Percentiles rank a stretch among this genome's conserved stretches.
phyloP scores from a whole-genome alignment of 2,113 vertebrate genomes.

The Oryzias curvinotus region DNA sequence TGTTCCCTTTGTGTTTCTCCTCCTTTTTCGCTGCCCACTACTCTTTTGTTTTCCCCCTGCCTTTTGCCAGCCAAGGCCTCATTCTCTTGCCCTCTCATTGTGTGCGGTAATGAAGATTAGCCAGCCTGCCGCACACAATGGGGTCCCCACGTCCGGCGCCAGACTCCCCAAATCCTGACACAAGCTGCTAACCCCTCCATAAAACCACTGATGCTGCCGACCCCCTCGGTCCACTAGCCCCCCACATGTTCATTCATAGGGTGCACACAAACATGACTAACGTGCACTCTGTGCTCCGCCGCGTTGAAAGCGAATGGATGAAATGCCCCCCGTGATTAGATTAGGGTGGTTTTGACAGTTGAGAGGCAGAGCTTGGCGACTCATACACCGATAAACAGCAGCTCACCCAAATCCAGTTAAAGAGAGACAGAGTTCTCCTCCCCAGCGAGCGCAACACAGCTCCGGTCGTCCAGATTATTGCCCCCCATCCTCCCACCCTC shows the following conservation, averaged over 20 bases:
- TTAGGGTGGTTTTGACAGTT: slow-evolving; percentile 69
- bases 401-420: slow-evolving; percentile 76
- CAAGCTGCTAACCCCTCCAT: slow-evolving; percentile 65
- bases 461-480: slow-evolving; percentile 61
- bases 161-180: slow-evolving; percentile 66
- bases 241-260: slow-evolving; percentile 11
- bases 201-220: slow-evolving; percentile 57
- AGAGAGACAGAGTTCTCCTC: slow-evolving; percentile 73
- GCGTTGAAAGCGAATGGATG: slow-evolving; percentile 59
- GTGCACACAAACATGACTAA: slow-evolving; percentile 22
- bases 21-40: slow-evolving; percentile 36
- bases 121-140: slow-evolving; percentile 70
- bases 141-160: slow-evolving; percentile 64
- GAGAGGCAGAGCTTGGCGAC: slow-evolving; percentile 60
- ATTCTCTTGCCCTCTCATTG: slow-evolving; percentile 66
- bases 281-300: slow-evolving; percentile 28
- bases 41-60: slow-evolving; percentile 65
- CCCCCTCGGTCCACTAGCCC: slow-evolving; percentile 14
- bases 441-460: slow-evolving; percentile 56
- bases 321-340: slow-evolving; percentile 69
- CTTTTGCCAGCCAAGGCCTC: slow-evolving; percentile 64
- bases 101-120: slow-evolving; percentile 76
- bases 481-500: slow-evolving; percentile 15
- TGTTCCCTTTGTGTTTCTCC: slow-evolving; percentile 63
- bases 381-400: slow-evolving; percentile 64